Evolutionary conservation across 2,113 vertebrate genomes (phyloP).

Genomic region (Dicentrarchus labrax): DNA sequence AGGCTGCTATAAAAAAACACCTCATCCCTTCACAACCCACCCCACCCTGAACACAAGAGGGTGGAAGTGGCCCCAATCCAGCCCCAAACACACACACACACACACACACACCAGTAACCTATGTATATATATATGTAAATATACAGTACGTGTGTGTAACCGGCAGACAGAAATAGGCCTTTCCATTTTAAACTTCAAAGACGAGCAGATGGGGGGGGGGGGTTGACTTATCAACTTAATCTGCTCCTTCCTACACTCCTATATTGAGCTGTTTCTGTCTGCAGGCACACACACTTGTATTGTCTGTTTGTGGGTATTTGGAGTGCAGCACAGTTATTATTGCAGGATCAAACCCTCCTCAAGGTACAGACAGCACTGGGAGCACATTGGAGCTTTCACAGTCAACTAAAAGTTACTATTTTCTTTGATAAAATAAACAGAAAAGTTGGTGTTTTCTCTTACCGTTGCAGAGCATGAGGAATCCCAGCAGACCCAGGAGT

Average conservation of each 20-base stretch:
- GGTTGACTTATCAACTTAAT: conserved; percentile 33
- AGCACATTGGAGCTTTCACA: not conserved
- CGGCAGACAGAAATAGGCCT: not conserved
- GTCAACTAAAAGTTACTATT: accelerated
- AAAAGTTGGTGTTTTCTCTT: conserved; percentile 17
- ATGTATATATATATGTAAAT: not conserved
- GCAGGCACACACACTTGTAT: not conserved
- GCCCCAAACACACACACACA: conserved; percentile 7
- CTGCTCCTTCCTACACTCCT: conserved; percentile 21
- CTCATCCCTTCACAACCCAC: conserved; percentile 64
- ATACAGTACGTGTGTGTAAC: not conserved
- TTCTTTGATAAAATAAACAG: not conserved
- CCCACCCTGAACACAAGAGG: conserved; percentile 12
- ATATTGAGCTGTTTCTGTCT: conserved; percentile 11
- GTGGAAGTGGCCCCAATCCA: conserved; percentile 23
- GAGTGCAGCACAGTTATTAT: not conserved
- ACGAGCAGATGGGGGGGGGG: not conserved
- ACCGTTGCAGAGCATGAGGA: conserved; percentile 79
- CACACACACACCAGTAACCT: conserved; percentile 5
- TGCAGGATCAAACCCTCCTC: not conserved
- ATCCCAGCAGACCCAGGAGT: conserved; percentile 63
- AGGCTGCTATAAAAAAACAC: conserved; percentile 81
- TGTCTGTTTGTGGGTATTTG: not conserved
- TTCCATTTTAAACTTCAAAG: not conserved
- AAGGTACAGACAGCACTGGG: not conserved